Base-by-base conservation (phyloP, 2,113 vertebrate genomes). In the Maylandia zebra region DNA sequence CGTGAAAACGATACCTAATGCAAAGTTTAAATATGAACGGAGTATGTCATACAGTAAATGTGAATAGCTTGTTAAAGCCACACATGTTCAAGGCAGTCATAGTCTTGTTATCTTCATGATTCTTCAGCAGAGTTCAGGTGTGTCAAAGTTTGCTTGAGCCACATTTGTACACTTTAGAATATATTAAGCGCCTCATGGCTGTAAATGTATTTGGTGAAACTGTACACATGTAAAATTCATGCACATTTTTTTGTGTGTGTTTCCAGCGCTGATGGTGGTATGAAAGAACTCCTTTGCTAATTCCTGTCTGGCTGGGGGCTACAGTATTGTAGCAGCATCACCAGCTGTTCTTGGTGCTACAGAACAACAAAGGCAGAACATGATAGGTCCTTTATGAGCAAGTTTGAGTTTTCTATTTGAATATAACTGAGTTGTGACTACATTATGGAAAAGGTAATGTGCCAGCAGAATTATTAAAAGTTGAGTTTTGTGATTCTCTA, bases 211-310 rank as follows among this genome's bases (percentile, higher is more conserved):
- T 84, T 30, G n/a, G 24, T 24, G 59, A 38, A 10, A 38, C n/a
- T 3, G 2, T 10, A 22, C 34, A 74, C n/a, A 83, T 32, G 16
- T 52, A 53, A 30, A 88, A 78, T 85, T 43, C 24, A 55, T 5
- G 10, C 82, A 82, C 14, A 36, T 82, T 78, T 45, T 84, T 85
- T 13, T 64, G 38, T 64, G 56, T 66, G 84, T 88, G 79, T 87
- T 87, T 41, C 82, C 76, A 56, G 27, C 80, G 32, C 43, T 89
- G 83, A 92, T 80, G 82, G 52, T n/a, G 38, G 36, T 79, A 79
- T 90, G 90, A 90, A 91, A 90, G 85, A 91, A 91, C 86, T 92
- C 81, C 61, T 84, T 81, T 89, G 24, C 83, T 71, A 81, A 89
- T 89, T 92, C 82, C 41, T 83, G 66, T 89, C 84, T 88, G 90